A percentile compares a stretch with the other conserved stretches of the same genome.
Evolutionary conservation across 2,113 vertebrate genomes (phyloP).

Genomic region (Vimba vimba): DNA sequence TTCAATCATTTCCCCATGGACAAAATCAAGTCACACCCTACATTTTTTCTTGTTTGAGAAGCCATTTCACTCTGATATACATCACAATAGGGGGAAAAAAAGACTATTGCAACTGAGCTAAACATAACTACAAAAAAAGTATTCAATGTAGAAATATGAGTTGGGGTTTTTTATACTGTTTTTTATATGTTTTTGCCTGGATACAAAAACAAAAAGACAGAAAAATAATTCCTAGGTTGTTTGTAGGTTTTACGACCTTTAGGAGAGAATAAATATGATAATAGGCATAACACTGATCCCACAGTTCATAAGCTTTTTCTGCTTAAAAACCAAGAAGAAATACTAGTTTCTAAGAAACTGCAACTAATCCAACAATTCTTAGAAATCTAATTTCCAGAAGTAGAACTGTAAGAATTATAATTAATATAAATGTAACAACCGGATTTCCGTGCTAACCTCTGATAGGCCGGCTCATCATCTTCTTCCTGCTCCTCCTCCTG

Average conservation of each 20-base stretch:
- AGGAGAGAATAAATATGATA: background rate
- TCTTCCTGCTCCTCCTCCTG: constrained; percentile 63
- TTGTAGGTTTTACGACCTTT: background rate
- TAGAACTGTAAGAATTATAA: background rate
- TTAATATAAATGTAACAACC: constrained; percentile 46
- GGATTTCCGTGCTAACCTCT: constrained; percentile 62
- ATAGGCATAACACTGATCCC: background rate
- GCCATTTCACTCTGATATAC: too few species aligned
- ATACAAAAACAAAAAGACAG: too few species aligned
- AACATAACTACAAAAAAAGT: background rate
- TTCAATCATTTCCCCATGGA: too few species aligned
- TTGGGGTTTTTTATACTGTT: too few species aligned
- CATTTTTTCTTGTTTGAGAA: too few species aligned
- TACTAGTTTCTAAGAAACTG: background rate
- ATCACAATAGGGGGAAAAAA: too few species aligned
- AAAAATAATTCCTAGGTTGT: too few species aligned
- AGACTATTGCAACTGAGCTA: background rate
- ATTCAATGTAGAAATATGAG: background rate
- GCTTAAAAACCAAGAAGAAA: background rate
- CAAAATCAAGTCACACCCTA: too few species aligned
- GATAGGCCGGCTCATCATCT: constrained; percentile 72
- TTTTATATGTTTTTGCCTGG: too few species aligned
- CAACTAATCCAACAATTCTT: background rate
- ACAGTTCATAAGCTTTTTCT: background rate
- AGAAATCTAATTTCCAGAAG: background rate